These are phyloP conservation scores for Antechinus flavipes DNA, from an alignment of 2,113 vertebrate species.

Conservation along the genomic window DNA sequence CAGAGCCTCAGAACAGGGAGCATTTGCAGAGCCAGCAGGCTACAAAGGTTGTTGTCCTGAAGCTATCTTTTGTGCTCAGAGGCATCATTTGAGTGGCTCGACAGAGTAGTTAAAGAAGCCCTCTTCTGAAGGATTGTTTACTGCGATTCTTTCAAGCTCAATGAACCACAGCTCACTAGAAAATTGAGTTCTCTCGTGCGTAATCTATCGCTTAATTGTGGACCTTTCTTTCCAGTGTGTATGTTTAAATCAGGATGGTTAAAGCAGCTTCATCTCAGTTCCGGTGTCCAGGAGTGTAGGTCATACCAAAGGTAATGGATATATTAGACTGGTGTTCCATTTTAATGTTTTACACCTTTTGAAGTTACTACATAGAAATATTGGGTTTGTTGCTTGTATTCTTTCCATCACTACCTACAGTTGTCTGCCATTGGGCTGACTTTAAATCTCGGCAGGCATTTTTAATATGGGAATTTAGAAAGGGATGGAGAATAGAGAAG, in stretches of 20 bases:
- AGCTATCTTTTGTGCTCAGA: not conserved
- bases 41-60: constrained; percentile 6
- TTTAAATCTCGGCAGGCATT: constrained; percentile 30
- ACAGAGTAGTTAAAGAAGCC: constrained; percentile 8
- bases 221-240: not conserved
- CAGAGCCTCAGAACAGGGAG: constrained; percentile 35
- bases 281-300: constrained; percentile 48
- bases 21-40: constrained; percentile 7
- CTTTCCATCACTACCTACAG: not conserved
- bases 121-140: constrained; percentile 38
- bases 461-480: not conserved
- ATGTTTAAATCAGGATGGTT: not conserved
- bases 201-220: constrained; percentile 13
- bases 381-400: constrained; percentile 38
- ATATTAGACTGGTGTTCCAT: constrained; percentile 54
- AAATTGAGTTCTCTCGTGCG: constrained; percentile 15
- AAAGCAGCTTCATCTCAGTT: constrained; percentile 49
- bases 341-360: constrained; percentile 47
- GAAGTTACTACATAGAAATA: constrained; percentile 25
- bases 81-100: not conserved
- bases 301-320: constrained; percentile 62
- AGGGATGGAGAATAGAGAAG: not conserved
- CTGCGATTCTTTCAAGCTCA: constrained; percentile 40
- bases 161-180: constrained; percentile 1
- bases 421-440: constrained; percentile 31